phyloP scores from a whole-genome alignment of 92 coral and sea anemone genomes.

The Parazoanthus atlanticus region DNA sequence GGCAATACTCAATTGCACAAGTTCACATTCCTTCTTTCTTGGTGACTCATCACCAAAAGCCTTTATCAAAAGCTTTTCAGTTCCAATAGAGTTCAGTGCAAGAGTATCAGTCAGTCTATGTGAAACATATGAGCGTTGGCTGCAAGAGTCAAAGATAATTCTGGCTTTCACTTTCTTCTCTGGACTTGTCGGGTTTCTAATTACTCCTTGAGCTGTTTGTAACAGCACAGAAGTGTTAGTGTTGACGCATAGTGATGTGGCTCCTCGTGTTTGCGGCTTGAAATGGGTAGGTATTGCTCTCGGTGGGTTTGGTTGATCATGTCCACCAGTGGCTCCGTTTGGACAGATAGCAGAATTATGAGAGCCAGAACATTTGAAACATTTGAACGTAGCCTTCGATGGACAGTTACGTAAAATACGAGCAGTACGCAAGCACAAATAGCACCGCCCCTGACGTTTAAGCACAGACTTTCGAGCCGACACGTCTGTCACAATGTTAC shows the following conservation, averaged over 20 bases:
- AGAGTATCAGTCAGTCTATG: constrained; percentile 3
- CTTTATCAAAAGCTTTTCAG: constrained; percentile 11
- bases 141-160: constrained; percentile 9
- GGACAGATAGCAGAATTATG: constrained; percentile 49
- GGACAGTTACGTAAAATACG: constrained; percentile 38
- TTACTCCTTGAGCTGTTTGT: constrained; percentile 43
- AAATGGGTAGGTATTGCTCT: background rate
- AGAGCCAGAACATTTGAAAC: constrained; percentile 36
- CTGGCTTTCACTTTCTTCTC: constrained; percentile 29
- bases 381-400: constrained; percentile 23
- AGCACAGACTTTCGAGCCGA: background rate
- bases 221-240: constrained; percentile 41
- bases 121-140: background rate
- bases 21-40: too few species aligned
- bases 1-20: background rate
- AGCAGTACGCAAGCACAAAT: constrained; percentile 26
- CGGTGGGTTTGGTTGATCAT: background rate
- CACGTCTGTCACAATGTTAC: constrained; percentile 9
- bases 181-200: constrained; percentile 17
- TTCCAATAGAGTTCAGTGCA: background rate
- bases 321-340: background rate
- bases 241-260: constrained; percentile 32
- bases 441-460: constrained; percentile 40
- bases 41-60: background rate
- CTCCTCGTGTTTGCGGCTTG: background rate